These are phyloP conservation scores for Apeira syringaria DNA, from an alignment of 2,888 invertebrate species.

Conservation along the genomic window DNA sequence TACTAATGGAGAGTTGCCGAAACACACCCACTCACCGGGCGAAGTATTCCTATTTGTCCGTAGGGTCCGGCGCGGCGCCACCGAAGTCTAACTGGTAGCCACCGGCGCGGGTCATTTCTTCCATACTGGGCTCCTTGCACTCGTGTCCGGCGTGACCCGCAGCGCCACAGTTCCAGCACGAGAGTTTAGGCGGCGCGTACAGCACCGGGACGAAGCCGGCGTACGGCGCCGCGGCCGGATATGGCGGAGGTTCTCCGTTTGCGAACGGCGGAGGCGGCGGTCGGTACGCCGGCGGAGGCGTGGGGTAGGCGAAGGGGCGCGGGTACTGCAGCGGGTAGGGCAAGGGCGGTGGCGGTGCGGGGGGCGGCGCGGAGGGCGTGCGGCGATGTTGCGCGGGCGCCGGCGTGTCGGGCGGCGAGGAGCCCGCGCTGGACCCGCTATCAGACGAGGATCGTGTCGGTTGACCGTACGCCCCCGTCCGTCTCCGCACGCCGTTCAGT, in stretches of 20 bases:
- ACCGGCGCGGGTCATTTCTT: slow-evolving; percentile 92
- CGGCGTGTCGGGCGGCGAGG: slow-evolving; percentile 71
- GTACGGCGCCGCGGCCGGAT: slow-evolving; percentile 70
- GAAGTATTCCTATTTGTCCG: slow-evolving; percentile 61
- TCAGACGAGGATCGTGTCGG: slow-evolving; percentile 65
- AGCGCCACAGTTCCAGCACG: slow-evolving; percentile 97
- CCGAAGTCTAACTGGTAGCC: slow-evolving; percentile 87
- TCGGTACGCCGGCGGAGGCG: slow-evolving; percentile 68
- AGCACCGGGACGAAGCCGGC: slow-evolving; percentile 78
- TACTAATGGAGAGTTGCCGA: slow-evolving; percentile 35
- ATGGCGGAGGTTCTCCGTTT: slow-evolving; percentile 74
- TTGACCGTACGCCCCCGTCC: slow-evolving; percentile 56
- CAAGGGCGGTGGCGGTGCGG: slow-evolving; percentile 57
- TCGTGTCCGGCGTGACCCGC: slow-evolving; percentile 92
- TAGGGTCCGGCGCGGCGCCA: slow-evolving; percentile 70
- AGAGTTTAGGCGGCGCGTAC: slow-evolving; percentile 85
- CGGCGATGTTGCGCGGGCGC: slow-evolving; percentile 53
- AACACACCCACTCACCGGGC: slow-evolving; percentile 30
- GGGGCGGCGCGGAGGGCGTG: slow-evolving; percentile 54
- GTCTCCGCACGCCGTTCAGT: slow-evolving; percentile 81
- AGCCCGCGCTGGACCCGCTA: slow-evolving; percentile 71
- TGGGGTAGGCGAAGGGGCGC: slow-evolving; percentile 66
- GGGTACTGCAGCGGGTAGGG: slow-evolving; percentile 66
- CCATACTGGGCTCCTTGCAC: slow-evolving; percentile 96
- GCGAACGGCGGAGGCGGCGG: slow-evolving; percentile 73